phyloP scores from a whole-genome alignment of 1,140 invertebrate genomes.

The Armadillidium nasatum region DNA sequence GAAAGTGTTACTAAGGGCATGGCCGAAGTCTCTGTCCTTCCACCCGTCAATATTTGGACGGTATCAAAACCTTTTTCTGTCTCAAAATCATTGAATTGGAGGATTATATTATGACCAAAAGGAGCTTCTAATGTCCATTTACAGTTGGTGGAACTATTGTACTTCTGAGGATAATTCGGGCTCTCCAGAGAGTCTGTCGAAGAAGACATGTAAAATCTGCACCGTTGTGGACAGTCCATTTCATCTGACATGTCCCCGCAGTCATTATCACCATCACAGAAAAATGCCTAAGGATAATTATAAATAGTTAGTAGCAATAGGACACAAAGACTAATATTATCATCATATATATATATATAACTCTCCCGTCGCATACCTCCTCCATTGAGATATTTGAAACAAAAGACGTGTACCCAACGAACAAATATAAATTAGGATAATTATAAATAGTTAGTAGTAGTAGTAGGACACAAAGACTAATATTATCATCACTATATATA shows the following conservation, averaged over 20 bases:
- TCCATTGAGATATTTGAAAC: too few relatives aligned
- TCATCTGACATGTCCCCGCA: conserved; percentile 89
- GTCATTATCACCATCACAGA: conserved; percentile 87
- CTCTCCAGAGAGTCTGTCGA: conserved; percentile 92
- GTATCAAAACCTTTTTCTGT: conserved; percentile 94
- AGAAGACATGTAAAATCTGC: conserved; percentile 84
- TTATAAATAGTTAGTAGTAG: too few relatives aligned
- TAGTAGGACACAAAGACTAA: too few relatives aligned
- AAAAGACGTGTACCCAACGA: too few relatives aligned
- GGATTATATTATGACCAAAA: conserved; percentile 85
- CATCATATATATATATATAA: too few relatives aligned
- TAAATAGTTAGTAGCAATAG: too few relatives aligned
- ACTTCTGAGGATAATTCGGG: conserved; percentile 89
- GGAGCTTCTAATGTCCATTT: conserved; percentile 96
- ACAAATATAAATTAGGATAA: too few relatives aligned
- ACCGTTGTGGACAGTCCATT: conserved; percentile 78
- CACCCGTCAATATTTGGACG: conserved; percentile 90
- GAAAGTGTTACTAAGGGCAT: conserved; percentile 85
- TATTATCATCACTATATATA: too few relatives aligned
- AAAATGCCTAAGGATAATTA: conserved; percentile 58
- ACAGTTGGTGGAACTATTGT: conserved; percentile 81
- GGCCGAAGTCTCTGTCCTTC: conserved; percentile 87
- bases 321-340: too few relatives aligned
- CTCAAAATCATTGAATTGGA: conserved; percentile 95
- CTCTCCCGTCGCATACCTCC: too few relatives aligned